These are phyloP conservation scores for Antechinus flavipes DNA, from an alignment of 2,113 vertebrate genomes.

Conservation along the genomic window DNA sequence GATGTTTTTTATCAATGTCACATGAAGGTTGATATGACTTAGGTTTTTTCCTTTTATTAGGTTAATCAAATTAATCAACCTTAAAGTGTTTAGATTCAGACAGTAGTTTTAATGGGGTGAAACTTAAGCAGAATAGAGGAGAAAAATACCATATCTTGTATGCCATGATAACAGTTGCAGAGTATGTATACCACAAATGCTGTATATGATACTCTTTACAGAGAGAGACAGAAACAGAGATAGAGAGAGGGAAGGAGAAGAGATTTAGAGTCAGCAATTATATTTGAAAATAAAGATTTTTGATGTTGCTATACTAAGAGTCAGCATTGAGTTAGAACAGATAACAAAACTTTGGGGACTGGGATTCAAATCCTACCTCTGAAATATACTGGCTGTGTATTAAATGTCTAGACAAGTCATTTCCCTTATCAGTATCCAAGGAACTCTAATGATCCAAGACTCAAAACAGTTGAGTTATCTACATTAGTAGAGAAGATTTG, in stretches of 20 bases:
- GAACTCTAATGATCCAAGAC: background rate
- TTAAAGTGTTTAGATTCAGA: constrained; percentile 70
- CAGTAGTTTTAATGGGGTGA: constrained; percentile 62
- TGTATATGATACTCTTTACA: background rate
- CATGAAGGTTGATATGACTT: constrained; percentile 80
- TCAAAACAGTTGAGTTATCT: background rate
- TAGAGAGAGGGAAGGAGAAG: background rate
- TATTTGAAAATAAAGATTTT: background rate
- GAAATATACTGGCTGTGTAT: background rate
- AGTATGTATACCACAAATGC: background rate
- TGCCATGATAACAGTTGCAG: background rate
- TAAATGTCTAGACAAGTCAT: background rate
- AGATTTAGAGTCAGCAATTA: background rate
- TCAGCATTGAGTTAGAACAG: background rate
- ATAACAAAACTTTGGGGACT: background rate
- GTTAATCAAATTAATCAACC: constrained; percentile 79
- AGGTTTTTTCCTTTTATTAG: constrained; percentile 66
- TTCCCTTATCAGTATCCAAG: background rate
- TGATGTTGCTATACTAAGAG: background rate
- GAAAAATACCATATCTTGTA: background rate
- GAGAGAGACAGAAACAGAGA: too few relatives aligned
- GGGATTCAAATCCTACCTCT: background rate
- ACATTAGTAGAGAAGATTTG: background rate
- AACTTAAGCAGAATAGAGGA: constrained; percentile 59
- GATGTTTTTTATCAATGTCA: constrained; percentile 84